Conservation (phyloP, 1,140 invertebrate species). For the Phocides pigmalion region DNA sequence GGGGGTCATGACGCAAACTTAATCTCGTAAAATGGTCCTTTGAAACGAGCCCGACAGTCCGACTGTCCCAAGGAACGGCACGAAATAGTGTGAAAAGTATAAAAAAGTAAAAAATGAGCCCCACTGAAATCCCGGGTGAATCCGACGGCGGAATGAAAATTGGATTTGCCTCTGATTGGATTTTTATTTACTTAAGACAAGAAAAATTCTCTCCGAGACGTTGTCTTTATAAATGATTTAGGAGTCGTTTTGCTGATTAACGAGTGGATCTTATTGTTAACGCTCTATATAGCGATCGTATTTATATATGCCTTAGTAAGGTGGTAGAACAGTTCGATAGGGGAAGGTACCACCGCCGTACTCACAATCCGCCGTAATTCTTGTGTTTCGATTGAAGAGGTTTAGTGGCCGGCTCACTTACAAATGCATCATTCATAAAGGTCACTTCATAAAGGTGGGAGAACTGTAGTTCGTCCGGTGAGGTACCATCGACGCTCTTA, state of each 20-base stretch:
- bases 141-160: conserved; percentile 80
- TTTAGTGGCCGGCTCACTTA: no score
- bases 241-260: conserved; percentile 64
- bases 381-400: no score
- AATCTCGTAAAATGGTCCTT: conserved; percentile 28
- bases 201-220: conserved; percentile 70
- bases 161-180: conserved; percentile 81
- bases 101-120: conserved; percentile 69
- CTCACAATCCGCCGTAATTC: no score
- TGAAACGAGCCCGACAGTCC: conserved; percentile 9
- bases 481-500: no score
- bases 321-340: no score
- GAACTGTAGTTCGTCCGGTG: no score
- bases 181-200: conserved; percentile 84
- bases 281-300: neutral
- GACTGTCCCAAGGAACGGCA: conserved; percentile 20
- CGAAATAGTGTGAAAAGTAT: conserved; percentile 70
- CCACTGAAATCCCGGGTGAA: conserved; percentile 64
- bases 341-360: no score
- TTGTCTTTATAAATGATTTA: conserved; percentile 77
- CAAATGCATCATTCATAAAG: no score
- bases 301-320: no score
- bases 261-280: conserved; percentile 40
- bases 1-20: conserved; percentile 12
- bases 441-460: no score